phyloP scores from a whole-genome alignment of 2,797 vertebrate species.

The Galago senegalensis region DNA sequence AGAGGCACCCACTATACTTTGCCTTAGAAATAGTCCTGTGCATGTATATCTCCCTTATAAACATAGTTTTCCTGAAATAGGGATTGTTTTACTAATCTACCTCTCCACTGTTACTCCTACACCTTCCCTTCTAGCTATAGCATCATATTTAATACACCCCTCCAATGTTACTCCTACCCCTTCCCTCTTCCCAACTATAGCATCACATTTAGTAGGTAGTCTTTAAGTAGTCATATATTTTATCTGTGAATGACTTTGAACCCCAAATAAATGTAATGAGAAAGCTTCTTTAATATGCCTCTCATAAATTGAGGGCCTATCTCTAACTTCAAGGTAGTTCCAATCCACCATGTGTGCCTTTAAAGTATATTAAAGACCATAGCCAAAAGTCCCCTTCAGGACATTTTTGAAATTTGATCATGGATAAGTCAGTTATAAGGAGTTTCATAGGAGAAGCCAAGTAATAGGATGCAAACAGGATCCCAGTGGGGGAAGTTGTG shows the following conservation, averaged over 20 bases:
- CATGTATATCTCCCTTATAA: conserved; percentile 32
- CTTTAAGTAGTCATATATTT: background rate
- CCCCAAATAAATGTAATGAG: conserved; percentile 53
- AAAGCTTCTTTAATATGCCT: conserved; percentile 30
- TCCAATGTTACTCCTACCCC: background rate
- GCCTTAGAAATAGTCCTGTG: conserved; percentile 46
- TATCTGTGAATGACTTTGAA: conserved; percentile 35
- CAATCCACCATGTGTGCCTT: background rate
- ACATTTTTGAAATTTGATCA: conserved; percentile 43
- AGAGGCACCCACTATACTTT: background rate
- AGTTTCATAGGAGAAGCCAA: conserved; percentile 5
- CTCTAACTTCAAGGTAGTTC: conserved; percentile 65
- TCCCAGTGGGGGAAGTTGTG: background rate
- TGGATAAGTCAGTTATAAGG: conserved; percentile 40
- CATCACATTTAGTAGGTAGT: conserved; percentile 3
- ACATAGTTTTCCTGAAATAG: conserved; percentile 46
- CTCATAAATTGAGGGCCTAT: conserved; percentile 14
- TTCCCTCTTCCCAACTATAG: background rate
- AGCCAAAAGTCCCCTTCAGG: background rate
- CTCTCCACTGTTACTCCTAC: background rate
- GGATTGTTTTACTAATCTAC: conserved; percentile 12
- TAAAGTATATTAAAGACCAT: conserved; percentile 9
- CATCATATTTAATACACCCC: background rate
- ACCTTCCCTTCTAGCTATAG: background rate
- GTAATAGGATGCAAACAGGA: conserved; percentile 16